Percentiles rank a stretch among this genome's conserved stretches.
Conservation (phyloP, 2,797 vertebrate genomes). For the Lithobates sylvaticus region DNA sequence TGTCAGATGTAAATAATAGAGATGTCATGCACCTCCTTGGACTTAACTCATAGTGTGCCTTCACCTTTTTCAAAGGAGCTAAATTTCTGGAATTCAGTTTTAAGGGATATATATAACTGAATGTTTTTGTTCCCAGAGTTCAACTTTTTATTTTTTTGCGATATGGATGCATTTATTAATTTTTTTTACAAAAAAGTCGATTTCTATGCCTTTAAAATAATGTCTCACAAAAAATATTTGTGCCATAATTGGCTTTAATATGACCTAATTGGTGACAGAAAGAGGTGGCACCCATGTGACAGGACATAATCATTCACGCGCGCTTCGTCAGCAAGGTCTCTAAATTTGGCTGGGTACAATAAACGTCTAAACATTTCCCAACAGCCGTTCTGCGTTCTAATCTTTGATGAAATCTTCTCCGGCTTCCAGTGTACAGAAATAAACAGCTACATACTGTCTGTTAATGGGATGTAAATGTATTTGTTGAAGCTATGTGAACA, state of each 20-base stretch:
- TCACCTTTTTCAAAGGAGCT: too few species aligned
- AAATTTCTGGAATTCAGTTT: too few species aligned
- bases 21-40: too few species aligned
- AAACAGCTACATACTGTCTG: conserved; percentile 6
- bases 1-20: too few species aligned
- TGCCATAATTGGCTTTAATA: background rate
- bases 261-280: background rate
- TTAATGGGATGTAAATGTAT: conserved; percentile 9
- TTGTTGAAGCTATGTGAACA: background rate
- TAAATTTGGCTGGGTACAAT: background rate
- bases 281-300: background rate
- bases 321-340: background rate
- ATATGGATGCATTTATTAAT: too few species aligned
- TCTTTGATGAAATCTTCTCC: background rate
- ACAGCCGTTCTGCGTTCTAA: background rate
- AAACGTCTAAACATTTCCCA: background rate
- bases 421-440: background rate
- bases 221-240: too few species aligned
- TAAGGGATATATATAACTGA: too few species aligned
- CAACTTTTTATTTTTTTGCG: too few species aligned
- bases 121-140: too few species aligned
- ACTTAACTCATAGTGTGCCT: too few species aligned
- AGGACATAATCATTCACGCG: background rate
- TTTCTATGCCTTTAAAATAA: too few species aligned
- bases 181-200: too few species aligned